Conservation (phyloP, 2,113 vertebrate species). For the Laterallus jamaicensis region DNA sequence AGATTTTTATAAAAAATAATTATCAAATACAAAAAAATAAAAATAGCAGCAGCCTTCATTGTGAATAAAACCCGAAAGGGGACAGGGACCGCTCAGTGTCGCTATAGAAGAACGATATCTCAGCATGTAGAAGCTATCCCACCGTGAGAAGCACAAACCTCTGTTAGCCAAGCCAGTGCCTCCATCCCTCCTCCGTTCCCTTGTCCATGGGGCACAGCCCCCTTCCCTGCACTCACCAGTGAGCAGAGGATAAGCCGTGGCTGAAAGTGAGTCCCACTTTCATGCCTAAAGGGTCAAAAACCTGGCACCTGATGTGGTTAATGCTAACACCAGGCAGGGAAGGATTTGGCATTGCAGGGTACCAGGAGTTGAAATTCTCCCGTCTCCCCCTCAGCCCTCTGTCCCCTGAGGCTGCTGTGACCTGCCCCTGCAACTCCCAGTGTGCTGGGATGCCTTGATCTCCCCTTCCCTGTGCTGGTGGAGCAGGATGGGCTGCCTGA, state of each 20-base stretch:
- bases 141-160: conserved; percentile 29
- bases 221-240: neutral
- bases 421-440: neutral
- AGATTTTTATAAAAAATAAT: conserved; percentile 78
- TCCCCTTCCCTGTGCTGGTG: neutral
- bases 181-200: accelerated
- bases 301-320: neutral
- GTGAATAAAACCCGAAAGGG: conserved; percentile 66
- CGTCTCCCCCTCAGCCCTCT: neutral
- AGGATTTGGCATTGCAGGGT: neutral
- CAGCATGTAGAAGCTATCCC: neutral
- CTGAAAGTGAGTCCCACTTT: neutral
- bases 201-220: neutral
- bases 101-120: conserved; percentile 48
- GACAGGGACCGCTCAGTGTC: conserved; percentile 55
- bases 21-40: conserved; percentile 76
- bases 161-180: neutral
- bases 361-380: conserved; percentile 16
- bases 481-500: neutral
- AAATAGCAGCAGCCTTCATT: conserved; percentile 72
- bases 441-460: neutral
- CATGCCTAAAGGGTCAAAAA: neutral
- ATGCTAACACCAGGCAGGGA: neutral
- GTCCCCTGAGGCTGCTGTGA: neutral
- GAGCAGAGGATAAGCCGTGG: neutral